Evolutionary conservation across 2,113 vertebrate species (phyloP), one percentile per base, ranked within the genome.

Genomic region (Seriola quinqueradiata): DNA sequence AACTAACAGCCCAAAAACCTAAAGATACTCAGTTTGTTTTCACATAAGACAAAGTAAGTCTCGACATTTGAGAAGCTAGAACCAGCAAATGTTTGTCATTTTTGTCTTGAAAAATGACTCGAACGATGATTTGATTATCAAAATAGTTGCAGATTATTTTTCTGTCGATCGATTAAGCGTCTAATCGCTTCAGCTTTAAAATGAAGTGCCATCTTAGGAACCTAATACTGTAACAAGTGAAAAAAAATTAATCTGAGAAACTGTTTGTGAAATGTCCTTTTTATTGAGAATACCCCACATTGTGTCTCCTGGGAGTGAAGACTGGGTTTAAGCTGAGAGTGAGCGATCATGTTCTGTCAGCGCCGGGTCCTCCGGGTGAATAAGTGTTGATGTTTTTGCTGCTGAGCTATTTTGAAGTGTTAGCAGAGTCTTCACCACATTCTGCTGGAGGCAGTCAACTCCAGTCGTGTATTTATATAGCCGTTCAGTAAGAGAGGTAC

Each of bases 381-480:
- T 9, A 74, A 79, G 69, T 58, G 76, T 68, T 64, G 40, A 77
- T 66, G 34, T 75, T 68, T 65, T 69, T 79, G 36, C 76, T 79
- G 38, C 68, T 14, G 74, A 74, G 71, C 68, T 74, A 8, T 76
- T 83, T 79, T 55, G 36, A 75, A 58, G 57, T 3, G 17, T 52
- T 75, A 65, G 75, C 77, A 12, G 67, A 38, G 63, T 50, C 59
- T 58, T 59, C 16, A 8, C 6, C 66, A 1, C 36, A 21, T 61
- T 76, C 40, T 79, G 70, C 81, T 70, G 74, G 40, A 5, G 75
- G 78, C 25, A 38, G 69, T 74, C 28, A 32, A 55, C 42, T 44
- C 8, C 36, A 75, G 75, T n/a, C 21, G 44, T 60, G 25, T 25
- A 58, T 54, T 50, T 76, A 23, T 69, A 5, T 57, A 64, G 72